Percentiles rank a stretch among this genome's conserved stretches.
These are phyloP conservation scores for Drosophila bipectinata DNA, from an alignment of 1,140 invertebrate species.

Conservation along the genomic window DNA sequence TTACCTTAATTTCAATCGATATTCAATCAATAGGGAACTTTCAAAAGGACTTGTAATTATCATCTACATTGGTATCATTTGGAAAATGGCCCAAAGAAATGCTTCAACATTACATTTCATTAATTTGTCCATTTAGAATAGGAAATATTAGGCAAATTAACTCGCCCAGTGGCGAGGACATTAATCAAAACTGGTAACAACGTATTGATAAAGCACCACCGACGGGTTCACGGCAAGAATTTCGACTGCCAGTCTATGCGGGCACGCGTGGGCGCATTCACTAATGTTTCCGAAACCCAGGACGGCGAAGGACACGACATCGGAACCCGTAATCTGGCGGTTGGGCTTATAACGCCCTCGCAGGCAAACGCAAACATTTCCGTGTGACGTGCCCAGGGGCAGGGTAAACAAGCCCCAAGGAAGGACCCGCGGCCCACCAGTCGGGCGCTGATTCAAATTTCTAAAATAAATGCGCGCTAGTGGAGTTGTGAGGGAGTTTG, in stretches of 20 bases:
- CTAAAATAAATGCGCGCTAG: slow-evolving; percentile 52
- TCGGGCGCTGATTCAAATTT: slow-evolving; percentile 68
- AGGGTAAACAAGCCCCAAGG: slow-evolving; percentile 37
- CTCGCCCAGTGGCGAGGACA: slow-evolving; percentile 41
- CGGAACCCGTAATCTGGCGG: slow-evolving; percentile 55
- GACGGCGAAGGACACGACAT: slow-evolving; percentile 59
- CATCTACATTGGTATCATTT: not conserved
- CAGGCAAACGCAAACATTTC: slow-evolving; percentile 52
- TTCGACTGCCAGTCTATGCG: slow-evolving; percentile 28
- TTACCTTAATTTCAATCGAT: not conserved
- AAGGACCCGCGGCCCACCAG: slow-evolving; percentile 28
- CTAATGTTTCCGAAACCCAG: slow-evolving; percentile 40
- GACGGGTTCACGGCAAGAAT: slow-evolving; percentile 4
- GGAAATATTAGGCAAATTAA: slow-evolving; percentile 44
- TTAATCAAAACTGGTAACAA: slow-evolving; percentile 64
- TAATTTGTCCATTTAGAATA: slow-evolving; percentile 32
- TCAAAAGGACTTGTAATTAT: not conserved
- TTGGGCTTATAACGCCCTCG: slow-evolving; percentile 31
- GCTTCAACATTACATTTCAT: slow-evolving; percentile 22
- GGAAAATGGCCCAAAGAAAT: not conserved
- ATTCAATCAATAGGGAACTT: slow-evolving; percentile 10
- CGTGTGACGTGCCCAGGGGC: slow-evolving; percentile 43
- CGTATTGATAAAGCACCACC: slow-evolving; percentile 60
- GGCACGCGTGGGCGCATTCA: slow-evolving; percentile 44
- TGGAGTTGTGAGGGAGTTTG: slow-evolving; percentile 32